Evolutionary conservation across 2,797 vertebrate species (phyloP).

Genomic region (Ctenopoma multispine): DNA sequence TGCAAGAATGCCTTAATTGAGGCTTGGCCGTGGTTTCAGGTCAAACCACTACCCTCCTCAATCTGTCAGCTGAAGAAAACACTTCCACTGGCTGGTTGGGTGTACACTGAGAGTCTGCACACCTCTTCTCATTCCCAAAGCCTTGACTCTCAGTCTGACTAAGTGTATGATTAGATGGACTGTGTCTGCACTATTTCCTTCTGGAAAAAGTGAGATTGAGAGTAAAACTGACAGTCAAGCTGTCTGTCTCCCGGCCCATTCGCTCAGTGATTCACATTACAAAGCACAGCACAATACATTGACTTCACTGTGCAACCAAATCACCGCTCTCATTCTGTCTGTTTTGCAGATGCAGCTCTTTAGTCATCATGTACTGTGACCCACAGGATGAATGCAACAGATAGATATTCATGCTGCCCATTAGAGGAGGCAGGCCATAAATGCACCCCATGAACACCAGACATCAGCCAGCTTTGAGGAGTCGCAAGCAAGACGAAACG

Average conservation of each 20-base stretch:
- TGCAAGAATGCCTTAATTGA: constrained; percentile 77
- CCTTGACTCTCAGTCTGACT: constrained; percentile 56
- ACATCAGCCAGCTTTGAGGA: constrained; percentile 49
- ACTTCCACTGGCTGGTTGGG: constrained; percentile 63
- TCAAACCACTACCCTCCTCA: constrained; percentile 68
- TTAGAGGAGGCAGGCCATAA: constrained; percentile 33
- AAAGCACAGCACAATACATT: constrained; percentile 67
- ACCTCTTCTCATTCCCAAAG: constrained; percentile 52
- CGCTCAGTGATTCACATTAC: constrained; percentile 66
- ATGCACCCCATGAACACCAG: constrained; percentile 45
- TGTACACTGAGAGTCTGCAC: constrained; percentile 55
- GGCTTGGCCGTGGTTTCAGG: constrained; percentile 66
- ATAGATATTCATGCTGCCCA: constrained; percentile 42
- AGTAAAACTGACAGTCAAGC: constrained; percentile 71
- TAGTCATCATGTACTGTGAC: constrained; percentile 52
- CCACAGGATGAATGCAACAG: constrained; percentile 38
- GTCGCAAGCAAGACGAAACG: constrained; percentile 28
- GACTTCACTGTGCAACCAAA: constrained; percentile 65
- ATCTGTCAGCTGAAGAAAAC: constrained; percentile 67
- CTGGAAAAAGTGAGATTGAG: constrained; percentile 76
- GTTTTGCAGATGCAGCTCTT: constrained; percentile 56
- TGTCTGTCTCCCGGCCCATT: constrained; percentile 71
- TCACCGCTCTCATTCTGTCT: constrained; percentile 69
- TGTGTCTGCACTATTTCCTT: constrained; percentile 72
- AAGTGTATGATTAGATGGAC: constrained; percentile 68